Base-by-base conservation (phyloP, 2,888 invertebrate genomes). In the Tenthredo notha region DNA sequence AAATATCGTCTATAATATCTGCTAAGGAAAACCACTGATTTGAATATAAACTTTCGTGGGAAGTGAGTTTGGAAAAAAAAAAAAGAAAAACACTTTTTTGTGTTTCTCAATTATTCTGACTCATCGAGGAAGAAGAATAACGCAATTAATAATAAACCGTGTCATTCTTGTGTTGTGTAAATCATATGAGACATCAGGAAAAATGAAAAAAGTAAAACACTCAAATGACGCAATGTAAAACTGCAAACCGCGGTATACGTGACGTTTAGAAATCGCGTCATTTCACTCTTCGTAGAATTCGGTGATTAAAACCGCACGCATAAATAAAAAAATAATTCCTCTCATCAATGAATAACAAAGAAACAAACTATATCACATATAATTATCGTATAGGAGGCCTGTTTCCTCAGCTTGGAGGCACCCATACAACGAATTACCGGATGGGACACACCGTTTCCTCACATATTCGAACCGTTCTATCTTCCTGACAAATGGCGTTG, bases 391-490 rank as follows among this genome's bases (percentile, higher is more conserved):
- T 95, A 98, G 97, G 96, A 97, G 91, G 96, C 97, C 90, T 99
- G 99, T 92, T 99, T 99, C 94, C 95, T 99, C 67, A 96, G 98
- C 92, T 95, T 99, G 89, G 99, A 99, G 93, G 98, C 99, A 0
- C 99, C 99, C 0, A 95, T 99, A 18, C 94, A 95, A 72, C 95
- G 99, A 87, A 98, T 98, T 77, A 96, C 98, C 37, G 99, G 99
- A 15, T 98, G 98, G 96, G 99, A 99, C 94, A 98, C 98, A 2
- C 99, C 99, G 15, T 99, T 99, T 94, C 98, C 99, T 6, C 98
- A 98, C 94, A 96, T 98, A 77, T 99, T 97, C 94, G 99, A 99
- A 93, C 97, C 98, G 0, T 98, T 99, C 94, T 99, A 99, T 94
- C 93, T 99, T 88, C 99, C 99, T 0, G 97, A 98, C 93, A 98